phyloP scores from a whole-genome alignment of 1,140 invertebrate genomes.

The Brachionus koreanus region DNA sequence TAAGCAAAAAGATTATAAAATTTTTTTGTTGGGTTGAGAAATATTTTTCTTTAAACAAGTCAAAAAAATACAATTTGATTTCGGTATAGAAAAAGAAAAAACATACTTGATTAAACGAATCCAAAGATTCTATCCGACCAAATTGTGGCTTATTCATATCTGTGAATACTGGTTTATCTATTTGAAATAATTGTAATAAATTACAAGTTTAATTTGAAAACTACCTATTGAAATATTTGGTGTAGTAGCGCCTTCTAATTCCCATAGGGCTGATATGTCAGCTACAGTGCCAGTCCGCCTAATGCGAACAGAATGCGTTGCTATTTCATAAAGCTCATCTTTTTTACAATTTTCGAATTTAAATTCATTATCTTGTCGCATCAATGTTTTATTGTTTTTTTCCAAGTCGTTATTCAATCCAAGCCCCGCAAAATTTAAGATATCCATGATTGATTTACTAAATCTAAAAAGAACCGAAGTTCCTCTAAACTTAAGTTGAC shows the following conservation, averaged over 20 bases:
- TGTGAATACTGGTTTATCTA: constrained; percentile 15
- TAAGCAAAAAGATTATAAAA: too few species aligned
- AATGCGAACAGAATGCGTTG: constrained; percentile 62
- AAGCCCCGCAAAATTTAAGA: not conserved
- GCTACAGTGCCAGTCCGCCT: constrained; percentile 59
- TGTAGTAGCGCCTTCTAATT: constrained; percentile 50
- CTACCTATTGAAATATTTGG: constrained; percentile 48
- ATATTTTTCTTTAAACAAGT: too few species aligned
- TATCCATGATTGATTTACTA: constrained; percentile 35
- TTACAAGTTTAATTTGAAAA: not conserved
- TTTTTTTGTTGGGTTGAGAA: too few species aligned
- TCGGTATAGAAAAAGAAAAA: not conserved
- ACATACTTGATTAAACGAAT: constrained; percentile 43
- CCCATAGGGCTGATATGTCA: constrained; percentile 61
- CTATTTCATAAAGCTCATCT: constrained; percentile 57
- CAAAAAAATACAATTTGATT: too few species aligned
- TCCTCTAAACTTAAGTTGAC: constrained; percentile 62
- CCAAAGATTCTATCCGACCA: not conserved
- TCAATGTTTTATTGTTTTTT: not conserved
- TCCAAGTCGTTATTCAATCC: not conserved
- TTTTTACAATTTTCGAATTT: not conserved
- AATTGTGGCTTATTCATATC: constrained; percentile 2
- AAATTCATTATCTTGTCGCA: not conserved
- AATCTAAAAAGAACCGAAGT: constrained; percentile 62
- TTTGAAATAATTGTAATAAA: not conserved